Percentiles rank a stretch among this genome's conserved stretches.
phyloP scores from a whole-genome alignment of 2,888 invertebrate species.

The Plusia festucae region DNA sequence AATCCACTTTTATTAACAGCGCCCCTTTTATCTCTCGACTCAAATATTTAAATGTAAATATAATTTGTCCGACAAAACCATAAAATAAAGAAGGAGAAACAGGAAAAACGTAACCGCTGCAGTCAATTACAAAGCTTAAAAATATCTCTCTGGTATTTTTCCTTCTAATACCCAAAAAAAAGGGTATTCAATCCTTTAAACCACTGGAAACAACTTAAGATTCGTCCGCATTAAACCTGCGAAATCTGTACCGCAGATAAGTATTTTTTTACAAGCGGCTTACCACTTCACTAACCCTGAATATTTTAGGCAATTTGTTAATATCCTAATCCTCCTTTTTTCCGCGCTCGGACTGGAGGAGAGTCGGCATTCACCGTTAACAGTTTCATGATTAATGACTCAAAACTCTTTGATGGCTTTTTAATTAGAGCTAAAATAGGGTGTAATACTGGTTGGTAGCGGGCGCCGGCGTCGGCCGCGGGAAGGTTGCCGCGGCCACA shows the following conservation, averaged over 20 bases:
- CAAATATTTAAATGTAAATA: slow-evolving; percentile 77
- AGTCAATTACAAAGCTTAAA: slow-evolving; percentile 85
- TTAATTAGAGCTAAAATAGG: slow-evolving; percentile 90
- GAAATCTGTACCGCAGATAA: slow-evolving; percentile 74
- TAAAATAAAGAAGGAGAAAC: slow-evolving; percentile 69
- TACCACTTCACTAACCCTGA: slow-evolving; percentile 85
- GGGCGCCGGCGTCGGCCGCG: slow-evolving; percentile 62
- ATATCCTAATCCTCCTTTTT: slow-evolving; percentile 86
- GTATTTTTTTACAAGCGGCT: slow-evolving; percentile 79
- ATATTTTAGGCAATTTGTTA: slow-evolving; percentile 87
- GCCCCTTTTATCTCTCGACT: slow-evolving; percentile 71
- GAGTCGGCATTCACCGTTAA: slow-evolving; percentile 88
- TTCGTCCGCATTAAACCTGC: slow-evolving; percentile 80
- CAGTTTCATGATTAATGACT: slow-evolving; percentile 90
- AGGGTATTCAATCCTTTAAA: slow-evolving; percentile 84
- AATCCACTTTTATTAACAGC: slow-evolving; percentile 76
- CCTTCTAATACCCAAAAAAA: slow-evolving; percentile 77
- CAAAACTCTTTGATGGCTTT: slow-evolving; percentile 90
- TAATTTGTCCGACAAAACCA: slow-evolving; percentile 72
- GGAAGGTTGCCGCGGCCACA: slow-evolving; percentile 82
- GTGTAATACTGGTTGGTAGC: slow-evolving; percentile 81
- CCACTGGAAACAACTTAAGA: slow-evolving; percentile 84
- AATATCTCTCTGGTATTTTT: slow-evolving; percentile 83
- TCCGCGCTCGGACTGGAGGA: slow-evolving; percentile 76
- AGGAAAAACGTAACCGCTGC: slow-evolving; percentile 71